Evolutionary conservation across 2,113 vertebrate genomes (phyloP).

Genomic region (Saimiri boliviensis): DNA sequence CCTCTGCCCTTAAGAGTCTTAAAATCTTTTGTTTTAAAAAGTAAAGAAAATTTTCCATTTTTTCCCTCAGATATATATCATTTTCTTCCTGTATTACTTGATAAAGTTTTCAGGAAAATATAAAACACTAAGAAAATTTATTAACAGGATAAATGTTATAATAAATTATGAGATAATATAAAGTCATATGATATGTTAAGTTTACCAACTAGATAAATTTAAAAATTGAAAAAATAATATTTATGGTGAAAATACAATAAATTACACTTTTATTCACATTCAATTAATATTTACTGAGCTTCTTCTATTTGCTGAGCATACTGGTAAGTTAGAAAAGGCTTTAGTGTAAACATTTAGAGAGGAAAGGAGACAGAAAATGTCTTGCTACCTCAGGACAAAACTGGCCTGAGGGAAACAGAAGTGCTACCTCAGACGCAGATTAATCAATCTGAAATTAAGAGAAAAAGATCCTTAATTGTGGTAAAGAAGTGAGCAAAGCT

Average conservation of each 20-base stretch:
- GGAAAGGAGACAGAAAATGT: neutral
- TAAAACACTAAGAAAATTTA: constrained; percentile 2
- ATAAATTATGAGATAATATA: neutral
- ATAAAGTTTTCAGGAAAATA: neutral
- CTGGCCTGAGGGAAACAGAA: neutral
- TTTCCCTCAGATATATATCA: neutral
- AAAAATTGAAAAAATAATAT: neutral
- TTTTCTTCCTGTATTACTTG: neutral
- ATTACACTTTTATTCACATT: neutral
- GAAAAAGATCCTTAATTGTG: neutral
- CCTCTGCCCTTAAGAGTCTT: neutral
- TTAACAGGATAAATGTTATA: neutral
- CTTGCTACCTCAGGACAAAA: neutral
- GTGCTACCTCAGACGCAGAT: neutral
- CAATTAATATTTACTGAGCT: neutral
- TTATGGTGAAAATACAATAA: neutral
- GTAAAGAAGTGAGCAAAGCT: neutral
- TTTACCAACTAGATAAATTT: neutral
- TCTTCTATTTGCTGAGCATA: neutral
- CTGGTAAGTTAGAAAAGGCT: neutral
- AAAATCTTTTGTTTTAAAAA: constrained; percentile 34
- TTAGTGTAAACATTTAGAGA: neutral
- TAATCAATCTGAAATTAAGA: neutral
- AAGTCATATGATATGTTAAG: neutral
- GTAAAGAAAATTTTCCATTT: neutral